phyloP scores from a whole-genome alignment of 2,113 vertebrate genomes.

The Psephotus haematonotus region DNA sequence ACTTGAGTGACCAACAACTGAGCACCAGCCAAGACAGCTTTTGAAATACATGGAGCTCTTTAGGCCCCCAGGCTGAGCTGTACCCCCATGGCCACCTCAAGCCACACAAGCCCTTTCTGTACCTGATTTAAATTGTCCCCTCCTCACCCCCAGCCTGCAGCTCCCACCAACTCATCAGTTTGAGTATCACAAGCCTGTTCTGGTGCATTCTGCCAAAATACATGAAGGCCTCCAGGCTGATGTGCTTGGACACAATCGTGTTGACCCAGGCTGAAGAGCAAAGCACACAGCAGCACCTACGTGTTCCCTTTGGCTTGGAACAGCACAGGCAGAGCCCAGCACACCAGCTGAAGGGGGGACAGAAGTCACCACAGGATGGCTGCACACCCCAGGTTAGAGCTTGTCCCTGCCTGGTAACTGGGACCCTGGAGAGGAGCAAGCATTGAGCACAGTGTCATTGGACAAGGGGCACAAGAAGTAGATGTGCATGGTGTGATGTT shows the following conservation, averaged over 20 bases:
- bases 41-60: not conserved
- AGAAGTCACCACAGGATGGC: not conserved
- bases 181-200: not conserved
- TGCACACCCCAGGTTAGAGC: no score
- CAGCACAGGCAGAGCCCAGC: not conserved
- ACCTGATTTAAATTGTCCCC: not conserved
- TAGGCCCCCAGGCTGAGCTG: not conserved
- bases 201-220: not conserved
- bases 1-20: not conserved
- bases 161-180: not conserved
- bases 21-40: not conserved
- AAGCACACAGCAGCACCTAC: not conserved
- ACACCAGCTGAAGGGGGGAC: not conserved
- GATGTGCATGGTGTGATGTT: accelerated
- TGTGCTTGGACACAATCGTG: accelerated
- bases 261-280: not conserved
- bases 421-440: not conserved
- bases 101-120: not conserved
- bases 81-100: not conserved
- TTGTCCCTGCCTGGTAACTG: not conserved
- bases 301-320: not conserved
- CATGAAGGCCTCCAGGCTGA: not conserved
- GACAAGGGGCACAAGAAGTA: not conserved
- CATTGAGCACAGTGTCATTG: not conserved
- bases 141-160: not conserved